Evolutionary conservation across 2,888 invertebrate species (phyloP).

Genomic region (Chaetogeoica ovagalla): DNA sequence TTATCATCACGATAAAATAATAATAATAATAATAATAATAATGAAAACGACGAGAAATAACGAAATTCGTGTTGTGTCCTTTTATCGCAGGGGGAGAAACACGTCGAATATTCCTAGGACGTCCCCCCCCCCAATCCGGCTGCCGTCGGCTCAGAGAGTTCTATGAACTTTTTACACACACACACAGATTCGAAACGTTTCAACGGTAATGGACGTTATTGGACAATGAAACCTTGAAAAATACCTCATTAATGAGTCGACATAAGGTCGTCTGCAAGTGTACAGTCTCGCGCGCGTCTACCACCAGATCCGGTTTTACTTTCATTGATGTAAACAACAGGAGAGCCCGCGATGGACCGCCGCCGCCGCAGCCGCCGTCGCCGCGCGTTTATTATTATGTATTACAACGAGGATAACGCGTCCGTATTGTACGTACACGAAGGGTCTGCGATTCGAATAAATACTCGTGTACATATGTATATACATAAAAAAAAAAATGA

Average conservation of each 20-base stretch:
- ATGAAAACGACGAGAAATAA: no score
- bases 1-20: no score
- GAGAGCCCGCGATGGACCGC: no score
- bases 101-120: no score
- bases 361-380: no score
- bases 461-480: no score
- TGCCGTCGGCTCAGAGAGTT: neutral
- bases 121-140: no score
- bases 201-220: slow-evolving; percentile 37
- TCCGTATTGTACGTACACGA: slow-evolving; percentile 1
- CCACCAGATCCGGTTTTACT: slow-evolving; percentile 48
- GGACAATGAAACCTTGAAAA: slow-evolving; percentile 47
- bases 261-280: slow-evolving; percentile 48
- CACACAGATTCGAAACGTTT: slow-evolving; percentile 19
- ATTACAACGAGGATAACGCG: no score
- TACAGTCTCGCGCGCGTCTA: slow-evolving; percentile 24
- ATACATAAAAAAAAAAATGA: slow-evolving; percentile 18
- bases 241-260: slow-evolving; percentile 36
- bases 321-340: slow-evolving; percentile 51
- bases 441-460: slow-evolving; percentile 41
- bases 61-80: no score
- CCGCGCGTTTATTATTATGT: no score
- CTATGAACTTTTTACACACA: slow-evolving; percentile 30
- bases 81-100: no score
- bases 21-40: no score